Conservation (phyloP, 2,113 vertebrate species). For the Mixornis gularis region DNA sequence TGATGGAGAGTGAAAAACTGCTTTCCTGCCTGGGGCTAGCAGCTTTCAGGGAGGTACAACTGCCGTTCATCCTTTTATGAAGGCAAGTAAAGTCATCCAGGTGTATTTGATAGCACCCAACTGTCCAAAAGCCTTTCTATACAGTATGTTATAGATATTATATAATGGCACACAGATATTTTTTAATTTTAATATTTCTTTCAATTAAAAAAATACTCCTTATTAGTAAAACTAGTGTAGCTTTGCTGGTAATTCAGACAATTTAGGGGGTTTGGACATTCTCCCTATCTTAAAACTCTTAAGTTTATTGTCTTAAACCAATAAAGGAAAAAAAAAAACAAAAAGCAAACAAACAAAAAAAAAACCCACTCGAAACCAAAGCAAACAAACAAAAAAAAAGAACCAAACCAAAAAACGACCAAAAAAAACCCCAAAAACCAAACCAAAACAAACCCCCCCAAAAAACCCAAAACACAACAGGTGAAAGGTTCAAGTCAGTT, state of each 20-base stretch:
- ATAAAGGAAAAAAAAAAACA: not conserved
- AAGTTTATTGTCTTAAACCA: not conserved
- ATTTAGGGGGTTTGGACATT: not conserved
- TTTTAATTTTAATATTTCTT: not conserved
- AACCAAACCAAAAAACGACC: not conserved
- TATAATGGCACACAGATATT: not conserved
- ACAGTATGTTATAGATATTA: not conserved
- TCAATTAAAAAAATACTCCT: not conserved
- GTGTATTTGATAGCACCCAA: not conserved
- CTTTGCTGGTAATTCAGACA: not conserved
- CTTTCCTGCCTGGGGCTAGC: conserved; percentile 4
- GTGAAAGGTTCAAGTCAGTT: not conserved
- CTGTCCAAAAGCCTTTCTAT: not conserved
- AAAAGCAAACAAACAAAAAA: not conserved
- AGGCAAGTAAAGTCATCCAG: conserved; percentile 28
- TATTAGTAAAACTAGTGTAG: not conserved
- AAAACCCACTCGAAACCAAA: not conserved
- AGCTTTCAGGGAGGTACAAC: not conserved
- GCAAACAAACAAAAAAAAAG: not conserved
- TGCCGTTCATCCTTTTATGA: not conserved
- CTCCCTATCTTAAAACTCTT: not conserved
- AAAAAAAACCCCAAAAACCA: not conserved
- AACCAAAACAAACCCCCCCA: too few species aligned
- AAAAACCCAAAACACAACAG: not conserved
- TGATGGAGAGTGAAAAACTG: not conserved